Percentiles rank a stretch among this genome's conserved stretches.
phyloP scores from a whole-genome alignment of 2,113 vertebrate genomes.

The Girardinichthys multiradiatus region DNA sequence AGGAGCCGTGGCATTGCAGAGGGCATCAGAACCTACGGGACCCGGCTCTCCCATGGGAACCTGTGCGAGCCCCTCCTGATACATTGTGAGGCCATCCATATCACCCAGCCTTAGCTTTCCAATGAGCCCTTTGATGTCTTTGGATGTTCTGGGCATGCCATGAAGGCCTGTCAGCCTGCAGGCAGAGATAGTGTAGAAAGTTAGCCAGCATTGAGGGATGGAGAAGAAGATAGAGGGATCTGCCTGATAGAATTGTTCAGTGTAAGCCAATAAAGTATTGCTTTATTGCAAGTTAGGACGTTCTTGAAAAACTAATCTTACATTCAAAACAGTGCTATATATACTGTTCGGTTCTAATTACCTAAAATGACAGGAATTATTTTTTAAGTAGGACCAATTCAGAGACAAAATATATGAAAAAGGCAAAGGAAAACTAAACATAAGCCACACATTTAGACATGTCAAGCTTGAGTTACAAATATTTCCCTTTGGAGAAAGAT shows the following conservation, averaged over 20 bases:
- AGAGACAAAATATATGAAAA: too few relatives aligned
- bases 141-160: constrained; percentile 19
- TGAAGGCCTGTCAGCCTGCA: constrained; percentile 3
- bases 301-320: neutral
- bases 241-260: neutral
- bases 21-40: constrained; percentile 24
- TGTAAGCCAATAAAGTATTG: neutral
- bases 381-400: too few relatives aligned
- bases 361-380: too few relatives aligned
- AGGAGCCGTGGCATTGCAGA: constrained; percentile 9
- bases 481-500: too few relatives aligned
- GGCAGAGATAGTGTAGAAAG: neutral
- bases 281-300: neutral
- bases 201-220: neutral
- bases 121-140: constrained; percentile 56
- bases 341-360: too few relatives aligned
- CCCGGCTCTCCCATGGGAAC: constrained; percentile 59
- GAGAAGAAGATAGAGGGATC: neutral
- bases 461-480: too few relatives aligned
- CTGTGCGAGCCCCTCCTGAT: neutral
- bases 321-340: too few relatives aligned
- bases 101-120: constrained; percentile 18
- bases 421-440: too few relatives aligned
- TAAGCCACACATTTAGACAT: too few relatives aligned
- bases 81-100: neutral